Conservation (phyloP, 2,113 vertebrate genomes). For the Anguilla rostrata region DNA sequence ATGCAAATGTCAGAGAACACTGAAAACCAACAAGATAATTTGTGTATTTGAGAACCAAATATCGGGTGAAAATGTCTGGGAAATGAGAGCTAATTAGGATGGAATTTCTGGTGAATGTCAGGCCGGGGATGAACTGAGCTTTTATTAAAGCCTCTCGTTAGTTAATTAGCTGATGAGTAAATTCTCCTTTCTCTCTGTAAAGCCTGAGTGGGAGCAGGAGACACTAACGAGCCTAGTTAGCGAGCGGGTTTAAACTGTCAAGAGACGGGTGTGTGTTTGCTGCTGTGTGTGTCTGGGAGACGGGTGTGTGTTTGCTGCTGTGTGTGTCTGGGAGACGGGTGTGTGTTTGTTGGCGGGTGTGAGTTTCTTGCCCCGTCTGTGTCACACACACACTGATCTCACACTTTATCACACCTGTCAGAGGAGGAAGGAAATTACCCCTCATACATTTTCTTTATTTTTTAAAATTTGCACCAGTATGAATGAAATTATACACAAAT, state of each 20-base stretch:
- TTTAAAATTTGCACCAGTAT: conserved; percentile 6
- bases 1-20: not conserved
- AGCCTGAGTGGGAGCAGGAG: not conserved
- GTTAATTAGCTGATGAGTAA: not conserved
- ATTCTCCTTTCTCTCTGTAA: not conserved
- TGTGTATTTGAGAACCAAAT: no score
- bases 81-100: no score
- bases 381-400: conserved; percentile 2
- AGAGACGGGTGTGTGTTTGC: not conserved
- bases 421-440: not conserved
- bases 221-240: not conserved
- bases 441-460: conserved; percentile 20
- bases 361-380: not conserved
- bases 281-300: not conserved
- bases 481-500: conserved; percentile 8
- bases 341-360: no score
- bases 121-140: not conserved
- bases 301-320: not conserved
- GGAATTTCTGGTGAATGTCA: no score
- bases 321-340: not conserved
- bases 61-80: no score
- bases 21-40: no score
- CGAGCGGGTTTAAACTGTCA: not conserved
- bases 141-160: not conserved
- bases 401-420: conserved; percentile 15